A percentile compares a stretch with the other conserved stretches of the same genome.
Evolutionary conservation across 2,113 vertebrate genomes (phyloP).

Genomic region (mouse (Mus musculus)): DNA sequence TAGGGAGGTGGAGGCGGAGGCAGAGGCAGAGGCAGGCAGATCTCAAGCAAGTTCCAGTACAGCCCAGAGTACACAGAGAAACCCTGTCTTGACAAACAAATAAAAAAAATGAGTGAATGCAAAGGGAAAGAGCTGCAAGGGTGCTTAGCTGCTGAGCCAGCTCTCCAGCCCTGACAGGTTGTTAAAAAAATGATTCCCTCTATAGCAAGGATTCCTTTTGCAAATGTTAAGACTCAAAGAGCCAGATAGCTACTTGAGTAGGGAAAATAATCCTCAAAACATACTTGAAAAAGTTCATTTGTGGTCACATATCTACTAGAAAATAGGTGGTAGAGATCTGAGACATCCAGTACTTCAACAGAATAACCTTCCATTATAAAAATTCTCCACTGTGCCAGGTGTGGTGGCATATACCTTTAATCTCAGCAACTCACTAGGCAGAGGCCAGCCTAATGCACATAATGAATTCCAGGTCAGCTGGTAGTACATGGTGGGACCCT

Average conservation of each 20-base stretch:
- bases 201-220: neutral
- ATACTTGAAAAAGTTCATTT: slow-evolving; percentile 14
- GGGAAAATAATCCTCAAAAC: neutral
- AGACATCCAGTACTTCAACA: neutral
- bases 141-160: too few relatives aligned
- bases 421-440: neutral
- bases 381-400: neutral
- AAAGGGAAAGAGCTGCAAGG: neutral
- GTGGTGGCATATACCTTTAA: neutral
- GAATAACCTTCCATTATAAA: neutral
- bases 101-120: neutral
- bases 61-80: neutral
- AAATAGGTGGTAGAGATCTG: neutral
- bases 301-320: slow-evolving; percentile 4
- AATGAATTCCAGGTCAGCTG: neutral
- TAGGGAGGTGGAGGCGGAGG: too few relatives aligned
- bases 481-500: neutral
- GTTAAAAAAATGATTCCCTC: neutral
- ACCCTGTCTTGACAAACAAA: neutral
- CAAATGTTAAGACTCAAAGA: neutral
- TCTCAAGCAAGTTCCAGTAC: neutral
- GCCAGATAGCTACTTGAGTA: neutral
- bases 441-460: neutral
- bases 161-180: neutral
- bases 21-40: neutral